Conservation (phyloP, 1,140 invertebrate genomes). For the Drosophila sproati region DNA sequence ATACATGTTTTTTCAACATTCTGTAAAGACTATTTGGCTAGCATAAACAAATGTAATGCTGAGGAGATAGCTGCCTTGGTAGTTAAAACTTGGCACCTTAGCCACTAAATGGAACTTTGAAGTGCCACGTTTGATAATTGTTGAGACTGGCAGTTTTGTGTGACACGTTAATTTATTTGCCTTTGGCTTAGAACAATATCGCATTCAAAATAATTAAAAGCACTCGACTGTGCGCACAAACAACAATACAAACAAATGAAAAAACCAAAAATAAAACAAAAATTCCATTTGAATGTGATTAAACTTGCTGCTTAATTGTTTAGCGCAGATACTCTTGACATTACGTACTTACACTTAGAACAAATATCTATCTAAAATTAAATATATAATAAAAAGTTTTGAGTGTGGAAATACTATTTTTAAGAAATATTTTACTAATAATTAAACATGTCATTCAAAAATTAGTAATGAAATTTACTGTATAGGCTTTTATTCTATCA, state of each 20-base stretch:
- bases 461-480: too few species aligned
- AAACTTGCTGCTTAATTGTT: conserved; percentile 63
- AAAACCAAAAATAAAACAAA: conserved; percentile 15
- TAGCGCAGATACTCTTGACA: conserved; percentile 26
- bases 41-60: not conserved
- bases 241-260: conserved; percentile 52
- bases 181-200: conserved; percentile 72
- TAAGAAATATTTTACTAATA: too few species aligned
- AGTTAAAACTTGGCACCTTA: conserved; percentile 21
- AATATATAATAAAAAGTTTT: too few species aligned
- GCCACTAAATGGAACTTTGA: conserved; percentile 36
- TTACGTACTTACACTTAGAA: too few species aligned
- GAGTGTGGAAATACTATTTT: too few species aligned
- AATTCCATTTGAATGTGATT: conserved; percentile 52
- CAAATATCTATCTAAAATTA: not conserved
- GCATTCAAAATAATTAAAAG: conserved; percentile 75
- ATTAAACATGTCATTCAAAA: too few species aligned
- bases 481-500: too few species aligned
- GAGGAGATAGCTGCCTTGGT: conserved; percentile 1
- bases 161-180: conserved; percentile 80
- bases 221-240: conserved; percentile 68
- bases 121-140: conserved; percentile 30
- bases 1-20: too few species aligned
- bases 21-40: too few species aligned
- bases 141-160: conserved; percentile 17